Evolutionary conservation across 2,113 vertebrate genomes (phyloP).

Genomic region (Suncus etruscus): DNA sequence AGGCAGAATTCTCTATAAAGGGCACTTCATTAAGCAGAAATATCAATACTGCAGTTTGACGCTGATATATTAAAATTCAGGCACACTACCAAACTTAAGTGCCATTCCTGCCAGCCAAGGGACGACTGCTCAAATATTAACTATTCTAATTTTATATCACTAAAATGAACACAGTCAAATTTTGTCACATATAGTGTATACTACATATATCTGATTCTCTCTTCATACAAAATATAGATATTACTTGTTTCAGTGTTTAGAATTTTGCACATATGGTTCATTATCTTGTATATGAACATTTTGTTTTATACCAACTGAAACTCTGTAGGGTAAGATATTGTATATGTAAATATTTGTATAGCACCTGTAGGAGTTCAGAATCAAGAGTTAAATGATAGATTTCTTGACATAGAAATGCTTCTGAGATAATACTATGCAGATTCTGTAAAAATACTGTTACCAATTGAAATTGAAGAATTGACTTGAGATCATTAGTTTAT

Average conservation of each 20-base stretch:
- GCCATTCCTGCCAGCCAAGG: not conserved
- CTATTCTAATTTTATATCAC: not conserved
- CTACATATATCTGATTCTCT: not conserved
- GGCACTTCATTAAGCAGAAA: slow-evolving; percentile 40
- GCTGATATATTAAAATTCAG: slow-evolving; percentile 22
- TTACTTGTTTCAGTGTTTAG: not conserved
- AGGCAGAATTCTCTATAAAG: slow-evolving; percentile 8
- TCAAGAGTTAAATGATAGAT: not conserved
- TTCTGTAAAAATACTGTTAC: not conserved
- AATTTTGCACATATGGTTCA: not conserved
- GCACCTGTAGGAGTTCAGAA: not conserved
- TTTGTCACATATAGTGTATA: not conserved
- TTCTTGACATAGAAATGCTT: not conserved
- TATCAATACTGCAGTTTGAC: not conserved
- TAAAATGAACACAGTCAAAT: not conserved
- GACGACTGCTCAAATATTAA: not conserved
- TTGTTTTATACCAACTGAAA: not conserved
- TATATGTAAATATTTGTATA: not conserved
- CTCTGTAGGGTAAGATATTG: not conserved
- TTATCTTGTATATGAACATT: not conserved
- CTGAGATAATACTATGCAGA: not conserved
- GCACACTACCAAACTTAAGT: not conserved
- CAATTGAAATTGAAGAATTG: not conserved
- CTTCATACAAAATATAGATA: not conserved
- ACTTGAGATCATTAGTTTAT: not conserved